Percentiles rank a stretch among this genome's conserved stretches.
Evolutionary conservation across 2,797 vertebrate genomes (phyloP).

Genomic region (Acridotheres tristis): DNA sequence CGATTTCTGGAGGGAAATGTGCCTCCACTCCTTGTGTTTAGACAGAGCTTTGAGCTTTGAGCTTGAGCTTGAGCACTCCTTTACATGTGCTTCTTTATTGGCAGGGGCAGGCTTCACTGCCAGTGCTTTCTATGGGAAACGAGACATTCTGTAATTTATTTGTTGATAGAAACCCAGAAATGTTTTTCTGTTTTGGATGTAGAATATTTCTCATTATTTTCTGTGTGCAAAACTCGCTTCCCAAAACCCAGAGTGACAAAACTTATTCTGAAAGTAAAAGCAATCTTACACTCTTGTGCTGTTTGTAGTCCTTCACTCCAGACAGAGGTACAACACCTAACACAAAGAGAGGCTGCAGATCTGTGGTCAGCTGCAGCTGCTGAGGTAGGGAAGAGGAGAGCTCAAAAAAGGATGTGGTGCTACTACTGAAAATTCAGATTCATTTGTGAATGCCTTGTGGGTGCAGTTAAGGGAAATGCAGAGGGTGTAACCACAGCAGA

Average conservation of each 20-base stretch:
- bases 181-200: not conserved
- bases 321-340: not conserved
- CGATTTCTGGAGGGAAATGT: slow-evolving; percentile 18
- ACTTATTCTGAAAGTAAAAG: not conserved
- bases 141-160: not conserved
- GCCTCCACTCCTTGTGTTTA: not conserved
- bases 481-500: slow-evolving; percentile 27
- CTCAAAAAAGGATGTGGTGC: not conserved
- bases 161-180: not conserved
- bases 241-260: not conserved
- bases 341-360: not conserved
- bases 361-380: slow-evolving; percentile 26
- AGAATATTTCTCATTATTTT: not conserved
- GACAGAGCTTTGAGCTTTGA: not conserved
- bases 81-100: not conserved
- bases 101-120: not conserved
- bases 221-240: not conserved
- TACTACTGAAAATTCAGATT: slow-evolving; percentile 21
- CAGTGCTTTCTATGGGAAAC: not conserved
- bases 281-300: not conserved
- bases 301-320: not conserved
- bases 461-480: slow-evolving; percentile 22
- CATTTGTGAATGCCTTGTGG: slow-evolving; percentile 2
- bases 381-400: not conserved
- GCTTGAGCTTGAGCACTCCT: not conserved